phyloP scores from a whole-genome alignment of 2,113 vertebrate species.

The Anolis carolinensis region DNA sequence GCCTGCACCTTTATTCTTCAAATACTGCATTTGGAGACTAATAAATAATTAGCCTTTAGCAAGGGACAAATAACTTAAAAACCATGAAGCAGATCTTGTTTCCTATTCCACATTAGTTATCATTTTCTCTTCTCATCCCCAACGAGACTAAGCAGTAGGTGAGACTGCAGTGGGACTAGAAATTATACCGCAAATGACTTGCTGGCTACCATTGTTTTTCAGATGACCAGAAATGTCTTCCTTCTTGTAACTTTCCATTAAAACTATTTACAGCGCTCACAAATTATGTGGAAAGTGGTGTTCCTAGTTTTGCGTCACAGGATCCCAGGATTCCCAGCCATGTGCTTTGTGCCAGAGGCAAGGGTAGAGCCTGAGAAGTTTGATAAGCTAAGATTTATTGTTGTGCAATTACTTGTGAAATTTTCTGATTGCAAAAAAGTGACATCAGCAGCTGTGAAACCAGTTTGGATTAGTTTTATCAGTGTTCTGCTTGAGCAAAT shows the following conservation, averaged over 20 bases:
- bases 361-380: not conserved
- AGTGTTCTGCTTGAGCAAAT: not conserved
- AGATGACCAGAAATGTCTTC: too few relatives aligned
- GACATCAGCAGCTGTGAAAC: not conserved
- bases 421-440: not conserved
- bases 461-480: not conserved
- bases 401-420: not conserved
- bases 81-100: not conserved
- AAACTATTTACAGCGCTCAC: not conserved
- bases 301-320: not conserved
- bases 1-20: not conserved
- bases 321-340: too few relatives aligned
- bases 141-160: not conserved
- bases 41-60: not conserved
- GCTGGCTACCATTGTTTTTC: not conserved
- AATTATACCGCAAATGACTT: not conserved
- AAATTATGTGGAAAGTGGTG: not conserved
- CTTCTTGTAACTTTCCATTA: not conserved
- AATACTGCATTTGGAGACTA: not conserved
- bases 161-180: not conserved
- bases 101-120: not conserved
- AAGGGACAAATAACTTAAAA: not conserved
- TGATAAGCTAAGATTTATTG: not conserved
- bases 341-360: not conserved
- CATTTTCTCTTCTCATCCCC: not conserved